Conservation (phyloP, 1,140 invertebrate species). For the Cataglyphis hispanica region DNA sequence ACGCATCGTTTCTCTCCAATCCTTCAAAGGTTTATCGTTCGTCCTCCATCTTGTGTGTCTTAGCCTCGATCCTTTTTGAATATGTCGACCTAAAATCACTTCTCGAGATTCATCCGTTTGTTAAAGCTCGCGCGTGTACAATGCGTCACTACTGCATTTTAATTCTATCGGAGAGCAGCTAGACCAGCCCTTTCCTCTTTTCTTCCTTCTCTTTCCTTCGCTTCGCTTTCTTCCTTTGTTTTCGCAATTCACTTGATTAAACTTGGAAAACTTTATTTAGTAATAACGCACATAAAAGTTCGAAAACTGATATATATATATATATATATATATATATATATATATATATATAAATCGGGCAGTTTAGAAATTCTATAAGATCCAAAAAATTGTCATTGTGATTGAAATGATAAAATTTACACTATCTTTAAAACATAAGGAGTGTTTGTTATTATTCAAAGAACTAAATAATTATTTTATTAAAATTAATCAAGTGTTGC, state of each 20-base stretch:
- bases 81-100: slow-evolving; percentile 70
- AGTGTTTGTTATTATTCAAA: background rate
- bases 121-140: slow-evolving; percentile 73
- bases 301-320: background rate
- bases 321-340: background rate
- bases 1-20: slow-evolving; percentile 60
- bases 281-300: background rate
- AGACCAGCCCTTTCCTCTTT: slow-evolving; percentile 47
- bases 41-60: slow-evolving; percentile 1
- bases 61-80: slow-evolving; percentile 55
- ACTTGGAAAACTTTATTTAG: background rate
- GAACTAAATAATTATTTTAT: background rate
- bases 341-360: background rate
- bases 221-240: slow-evolving; percentile 13
- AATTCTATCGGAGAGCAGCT: slow-evolving; percentile 21
- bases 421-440: background rate
- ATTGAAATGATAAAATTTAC: background rate
- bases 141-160: slow-evolving; percentile 59
- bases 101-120: slow-evolving; percentile 72
- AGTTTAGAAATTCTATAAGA: background rate
- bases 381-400: background rate
- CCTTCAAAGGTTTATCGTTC: slow-evolving; percentile 45
- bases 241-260: background rate
- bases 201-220: background rate
- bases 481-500: background rate